A percentile compares a stretch with the other conserved stretches of the same genome.
These are phyloP conservation scores for Metopolophium dirhodum DNA, from an alignment of 1,140 invertebrate genomes.

Conservation along the genomic window DNA sequence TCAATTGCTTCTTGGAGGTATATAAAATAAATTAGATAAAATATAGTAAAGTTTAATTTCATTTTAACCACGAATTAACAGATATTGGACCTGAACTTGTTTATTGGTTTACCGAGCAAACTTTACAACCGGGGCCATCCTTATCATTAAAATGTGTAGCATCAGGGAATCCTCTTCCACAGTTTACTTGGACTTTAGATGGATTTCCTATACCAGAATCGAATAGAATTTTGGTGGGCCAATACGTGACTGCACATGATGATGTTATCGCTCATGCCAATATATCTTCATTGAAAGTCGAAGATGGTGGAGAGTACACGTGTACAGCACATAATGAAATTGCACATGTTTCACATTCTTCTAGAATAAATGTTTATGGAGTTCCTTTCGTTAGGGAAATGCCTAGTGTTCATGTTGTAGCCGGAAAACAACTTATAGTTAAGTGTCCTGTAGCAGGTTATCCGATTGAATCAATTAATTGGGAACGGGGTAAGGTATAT, in stretches of 20 bases:
- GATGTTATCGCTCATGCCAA: conserved; percentile 92
- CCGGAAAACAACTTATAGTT: conserved; percentile 82
- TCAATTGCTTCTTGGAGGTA: conserved; percentile 84
- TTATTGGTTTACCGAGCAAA: conserved; percentile 90
- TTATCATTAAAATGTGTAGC: conserved; percentile 90
- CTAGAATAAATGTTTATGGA: conserved; percentile 88
- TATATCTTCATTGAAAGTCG: conserved; percentile 83
- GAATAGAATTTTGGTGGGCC: conserved; percentile 83
- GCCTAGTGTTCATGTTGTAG: conserved; percentile 88
- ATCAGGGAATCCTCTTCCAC: conserved; percentile 87
- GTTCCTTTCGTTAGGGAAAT: conserved; percentile 87
- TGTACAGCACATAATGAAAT: conserved; percentile 87
- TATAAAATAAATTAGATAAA: conserved; percentile 59
- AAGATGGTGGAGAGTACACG: conserved; percentile 90
- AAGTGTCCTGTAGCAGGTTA: conserved; percentile 93
- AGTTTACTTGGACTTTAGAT: conserved; percentile 87
- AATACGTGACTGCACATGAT: conserved; percentile 81
- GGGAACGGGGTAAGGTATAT: conserved; percentile 79
- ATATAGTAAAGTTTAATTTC: neutral
- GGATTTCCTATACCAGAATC: conserved; percentile 81
- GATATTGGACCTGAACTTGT: conserved; percentile 84
- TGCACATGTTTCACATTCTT: conserved; percentile 76
- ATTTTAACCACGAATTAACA: conserved; percentile 62
- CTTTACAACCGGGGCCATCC: conserved; percentile 83
- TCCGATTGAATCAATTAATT: conserved; percentile 85